phyloP scores from a whole-genome alignment of 1,140 invertebrate species.

The Trachymyrmex cornetzi region DNA sequence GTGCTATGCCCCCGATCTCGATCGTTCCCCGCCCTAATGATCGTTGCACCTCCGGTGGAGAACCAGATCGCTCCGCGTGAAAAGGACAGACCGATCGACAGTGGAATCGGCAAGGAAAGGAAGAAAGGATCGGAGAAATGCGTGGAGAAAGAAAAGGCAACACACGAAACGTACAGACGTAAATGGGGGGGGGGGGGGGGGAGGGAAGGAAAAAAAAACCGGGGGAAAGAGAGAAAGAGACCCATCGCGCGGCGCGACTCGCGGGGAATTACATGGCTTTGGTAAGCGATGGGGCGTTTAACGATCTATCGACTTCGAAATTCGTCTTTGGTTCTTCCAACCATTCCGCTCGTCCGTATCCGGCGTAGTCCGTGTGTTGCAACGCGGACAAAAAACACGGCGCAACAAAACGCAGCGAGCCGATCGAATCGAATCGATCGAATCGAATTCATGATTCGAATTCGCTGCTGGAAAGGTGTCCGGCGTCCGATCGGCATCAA shows the following conservation, averaged over 20 bases:
- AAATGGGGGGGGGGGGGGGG: neutral
- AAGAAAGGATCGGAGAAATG: slow-evolving; percentile 45
- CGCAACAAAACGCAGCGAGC: slow-evolving; percentile 40
- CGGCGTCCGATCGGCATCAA: neutral
- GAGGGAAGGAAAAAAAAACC: neutral
- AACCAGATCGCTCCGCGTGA: slow-evolving; percentile 44
- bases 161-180: neutral
- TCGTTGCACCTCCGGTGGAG: slow-evolving; percentile 58
- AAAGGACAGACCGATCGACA: neutral
- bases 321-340: slow-evolving; percentile 19
- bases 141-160: neutral
- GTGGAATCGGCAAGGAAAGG: slow-evolving; percentile 20
- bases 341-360: slow-evolving; percentile 11
- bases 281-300: slow-evolving; percentile 67
- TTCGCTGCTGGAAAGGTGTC: slow-evolving; percentile 20
- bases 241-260: slow-evolving; percentile 16
- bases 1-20: slow-evolving; percentile 68
- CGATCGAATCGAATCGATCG: slow-evolving; percentile 37
- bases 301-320: slow-evolving; percentile 61
- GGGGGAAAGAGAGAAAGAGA: slow-evolving; percentile 47
- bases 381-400: slow-evolving; percentile 27
- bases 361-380: slow-evolving; percentile 7
- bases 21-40: slow-evolving; percentile 76
- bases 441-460: slow-evolving; percentile 36
- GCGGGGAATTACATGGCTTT: slow-evolving; percentile 70